phyloP scores from a whole-genome alignment of 2,888 invertebrate genomes.

The Bugula neritina region DNA sequence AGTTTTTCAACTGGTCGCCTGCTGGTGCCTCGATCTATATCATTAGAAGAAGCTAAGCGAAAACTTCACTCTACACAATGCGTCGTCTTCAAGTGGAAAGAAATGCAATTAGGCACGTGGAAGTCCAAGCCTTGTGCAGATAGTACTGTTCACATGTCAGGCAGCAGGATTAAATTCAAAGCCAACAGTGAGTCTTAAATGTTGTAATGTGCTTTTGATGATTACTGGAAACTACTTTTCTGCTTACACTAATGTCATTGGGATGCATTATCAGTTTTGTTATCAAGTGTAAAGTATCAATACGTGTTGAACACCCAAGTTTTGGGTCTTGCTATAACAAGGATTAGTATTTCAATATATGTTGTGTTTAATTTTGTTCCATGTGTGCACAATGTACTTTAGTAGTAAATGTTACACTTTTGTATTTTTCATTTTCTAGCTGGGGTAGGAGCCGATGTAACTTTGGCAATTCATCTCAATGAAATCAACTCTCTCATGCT shows the following conservation, averaged over 20 bases:
- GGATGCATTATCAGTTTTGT: too few species aligned
- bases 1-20: neutral
- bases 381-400: too few species aligned
- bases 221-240: neutral
- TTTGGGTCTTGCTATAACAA: too few species aligned
- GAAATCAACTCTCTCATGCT: neutral
- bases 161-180: constrained; percentile 13
- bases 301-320: too few species aligned
- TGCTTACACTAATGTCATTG: too few species aligned
- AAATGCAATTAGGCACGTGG: neutral
- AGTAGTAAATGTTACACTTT: too few species aligned
- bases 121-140: neutral
- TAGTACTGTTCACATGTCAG: constrained; percentile 1
- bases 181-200: neutral
- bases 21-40: neutral
- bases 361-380: too few species aligned
- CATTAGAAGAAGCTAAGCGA: neutral
- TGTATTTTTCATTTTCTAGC: too few species aligned
- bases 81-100: neutral
- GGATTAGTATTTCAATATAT: too few species aligned
- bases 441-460: too few species aligned
- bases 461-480: neutral
- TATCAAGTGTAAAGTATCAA: too few species aligned
- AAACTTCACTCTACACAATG: neutral
- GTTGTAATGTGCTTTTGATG: neutral